Evolutionary conservation across 2,888 invertebrate genomes (phyloP).

Genomic region (Petrolisthes cinctipes): DNA sequence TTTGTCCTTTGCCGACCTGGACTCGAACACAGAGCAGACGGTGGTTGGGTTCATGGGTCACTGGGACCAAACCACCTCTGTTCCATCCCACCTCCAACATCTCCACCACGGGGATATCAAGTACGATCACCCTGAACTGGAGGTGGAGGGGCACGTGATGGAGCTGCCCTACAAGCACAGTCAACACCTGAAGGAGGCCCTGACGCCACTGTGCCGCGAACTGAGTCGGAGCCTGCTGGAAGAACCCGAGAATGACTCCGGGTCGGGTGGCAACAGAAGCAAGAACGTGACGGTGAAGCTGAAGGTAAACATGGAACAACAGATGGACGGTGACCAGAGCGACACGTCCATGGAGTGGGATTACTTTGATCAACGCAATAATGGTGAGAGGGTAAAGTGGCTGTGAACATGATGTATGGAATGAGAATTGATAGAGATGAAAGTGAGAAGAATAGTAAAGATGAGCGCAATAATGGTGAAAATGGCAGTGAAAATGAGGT

Average conservation of each 20-base stretch:
- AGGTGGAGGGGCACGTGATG: constrained; percentile 39
- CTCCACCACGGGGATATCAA: constrained; percentile 5
- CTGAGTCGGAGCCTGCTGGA: constrained; percentile 35
- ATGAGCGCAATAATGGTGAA: not conserved
- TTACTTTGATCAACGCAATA: constrained; percentile 44
- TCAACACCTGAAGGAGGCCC: constrained; percentile 32
- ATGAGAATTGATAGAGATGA: not conserved
- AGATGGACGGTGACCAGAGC: constrained; percentile 37
- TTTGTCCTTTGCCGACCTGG: constrained; percentile 40
- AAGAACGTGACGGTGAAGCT: constrained; percentile 38
- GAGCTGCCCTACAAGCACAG: constrained; percentile 45
- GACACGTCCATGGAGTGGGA: constrained; percentile 60
- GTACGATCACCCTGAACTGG: constrained; percentile 27
- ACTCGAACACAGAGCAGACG: not conserved
- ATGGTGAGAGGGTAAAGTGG: constrained; percentile 16
- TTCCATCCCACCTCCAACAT: constrained; percentile 45
- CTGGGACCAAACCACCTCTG: constrained; percentile 43
- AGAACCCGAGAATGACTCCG: not conserved
- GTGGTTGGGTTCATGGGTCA: not conserved
- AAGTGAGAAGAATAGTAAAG: not conserved
- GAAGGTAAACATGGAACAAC: constrained; percentile 38
- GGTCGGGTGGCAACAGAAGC: not conserved
- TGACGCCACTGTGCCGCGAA: constrained; percentile 42
- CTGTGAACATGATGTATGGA: not conserved
- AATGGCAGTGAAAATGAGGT: not conserved